phyloP scores from a whole-genome alignment of 2,888 invertebrate species.

The Drosophila trichaetosa region DNA sequence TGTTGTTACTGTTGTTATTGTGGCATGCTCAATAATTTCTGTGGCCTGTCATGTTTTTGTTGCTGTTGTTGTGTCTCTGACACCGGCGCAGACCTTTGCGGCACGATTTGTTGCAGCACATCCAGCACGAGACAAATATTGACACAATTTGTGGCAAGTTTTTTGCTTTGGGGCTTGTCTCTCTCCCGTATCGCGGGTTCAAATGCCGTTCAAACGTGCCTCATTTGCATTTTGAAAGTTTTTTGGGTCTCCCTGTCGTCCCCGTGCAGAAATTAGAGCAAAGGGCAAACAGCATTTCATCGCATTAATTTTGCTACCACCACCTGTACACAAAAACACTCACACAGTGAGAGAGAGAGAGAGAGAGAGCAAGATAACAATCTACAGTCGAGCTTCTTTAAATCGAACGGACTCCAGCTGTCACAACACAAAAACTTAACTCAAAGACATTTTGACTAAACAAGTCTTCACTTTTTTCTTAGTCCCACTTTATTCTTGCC shows the following conservation, averaged over 20 bases:
- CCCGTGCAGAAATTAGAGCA: slow-evolving; percentile 73
- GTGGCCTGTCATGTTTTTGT: slow-evolving; percentile 76
- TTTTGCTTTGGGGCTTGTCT: slow-evolving; percentile 42
- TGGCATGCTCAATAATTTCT: slow-evolving; percentile 76
- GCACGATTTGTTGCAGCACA: slow-evolving; percentile 85
- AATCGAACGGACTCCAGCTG: neutral
- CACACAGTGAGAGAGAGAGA: neutral
- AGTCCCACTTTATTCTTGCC: neutral
- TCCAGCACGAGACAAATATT: slow-evolving; percentile 78
- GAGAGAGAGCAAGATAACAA: neutral
- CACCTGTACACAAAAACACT: slow-evolving; percentile 44
- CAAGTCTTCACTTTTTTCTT: neutral
- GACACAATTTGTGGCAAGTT: slow-evolving; percentile 77
- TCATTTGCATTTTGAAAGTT: slow-evolving; percentile 77
- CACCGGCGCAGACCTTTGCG: slow-evolving; percentile 83
- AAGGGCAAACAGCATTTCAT: slow-evolving; percentile 73
- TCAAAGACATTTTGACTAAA: neutral
- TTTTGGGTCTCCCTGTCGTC: slow-evolving; percentile 15
- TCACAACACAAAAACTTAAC: neutral
- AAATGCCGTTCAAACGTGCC: slow-evolving; percentile 74
- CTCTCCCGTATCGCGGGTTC: slow-evolving; percentile 45
- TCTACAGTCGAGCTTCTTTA: slow-evolving; percentile 2
- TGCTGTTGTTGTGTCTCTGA: slow-evolving; percentile 65
- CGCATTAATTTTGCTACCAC: slow-evolving; percentile 19
- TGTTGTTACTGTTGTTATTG: slow-evolving; percentile 11